Conservation (phyloP, 2,113 vertebrate species). For the Aviceda subcristata region DNA sequence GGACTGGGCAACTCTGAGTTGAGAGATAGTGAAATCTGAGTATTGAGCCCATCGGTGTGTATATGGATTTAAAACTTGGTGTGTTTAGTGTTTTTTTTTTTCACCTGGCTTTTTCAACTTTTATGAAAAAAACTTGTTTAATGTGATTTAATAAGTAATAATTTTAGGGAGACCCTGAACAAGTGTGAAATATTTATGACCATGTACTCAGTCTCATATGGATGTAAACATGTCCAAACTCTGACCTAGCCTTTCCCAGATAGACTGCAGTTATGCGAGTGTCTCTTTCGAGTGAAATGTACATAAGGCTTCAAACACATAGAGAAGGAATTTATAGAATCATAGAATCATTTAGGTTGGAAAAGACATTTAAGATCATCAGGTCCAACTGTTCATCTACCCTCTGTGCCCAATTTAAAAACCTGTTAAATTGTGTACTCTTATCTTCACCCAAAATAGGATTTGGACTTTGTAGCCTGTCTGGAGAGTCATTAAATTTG, state of each 20-base stretch:
- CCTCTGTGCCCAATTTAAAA: neutral
- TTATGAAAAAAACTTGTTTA: neutral
- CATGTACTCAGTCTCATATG: accelerated
- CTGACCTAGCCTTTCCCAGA: neutral
- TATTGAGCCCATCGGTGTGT: neutral
- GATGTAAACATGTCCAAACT: neutral
- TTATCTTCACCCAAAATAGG: neutral
- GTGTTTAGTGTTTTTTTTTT: neutral
- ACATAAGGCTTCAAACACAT: neutral
- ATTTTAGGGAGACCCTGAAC: neutral
- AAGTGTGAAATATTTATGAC: neutral
- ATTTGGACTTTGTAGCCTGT: neutral
- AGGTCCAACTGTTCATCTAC: no score
- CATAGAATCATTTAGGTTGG: no score
- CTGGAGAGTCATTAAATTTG: neutral
- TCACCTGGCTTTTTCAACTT: neutral
- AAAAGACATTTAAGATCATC: no score
- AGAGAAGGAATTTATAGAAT: neutral
- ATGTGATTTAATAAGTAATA: neutral
- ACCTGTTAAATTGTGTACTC: neutral
- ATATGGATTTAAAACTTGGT: neutral
- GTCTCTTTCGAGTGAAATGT: neutral
- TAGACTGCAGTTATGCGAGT: neutral
- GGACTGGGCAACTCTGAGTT: neutral
- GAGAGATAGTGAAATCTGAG: neutral